These are phyloP conservation scores for Ladona fulva DNA, from an alignment of 1,140 invertebrate species.

Conservation along the genomic window DNA sequence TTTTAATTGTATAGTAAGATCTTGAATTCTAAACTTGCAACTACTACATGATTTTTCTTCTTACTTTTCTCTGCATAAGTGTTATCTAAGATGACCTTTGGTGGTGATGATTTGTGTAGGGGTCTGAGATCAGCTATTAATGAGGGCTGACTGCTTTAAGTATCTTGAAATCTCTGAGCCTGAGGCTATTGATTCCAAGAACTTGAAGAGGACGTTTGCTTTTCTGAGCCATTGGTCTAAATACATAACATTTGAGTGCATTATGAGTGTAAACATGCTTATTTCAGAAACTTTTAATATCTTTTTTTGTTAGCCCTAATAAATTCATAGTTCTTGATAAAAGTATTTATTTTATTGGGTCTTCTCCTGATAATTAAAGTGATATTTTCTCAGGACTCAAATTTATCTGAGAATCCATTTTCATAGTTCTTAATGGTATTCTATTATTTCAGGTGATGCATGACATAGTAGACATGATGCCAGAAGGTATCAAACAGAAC, in stretches of 20 bases:
- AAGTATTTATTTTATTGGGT: too few species aligned
- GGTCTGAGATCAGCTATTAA: neutral
- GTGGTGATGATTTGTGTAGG: neutral
- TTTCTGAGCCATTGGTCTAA: neutral
- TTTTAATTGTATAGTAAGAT: neutral
- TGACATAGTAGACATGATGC: conserved; percentile 99
- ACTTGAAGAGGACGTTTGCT: neutral
- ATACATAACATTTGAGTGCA: too few species aligned
- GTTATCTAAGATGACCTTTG: neutral
- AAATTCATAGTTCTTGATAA: too few species aligned
- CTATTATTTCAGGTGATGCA: too few species aligned
- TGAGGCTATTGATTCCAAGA: neutral
- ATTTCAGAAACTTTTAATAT: too few species aligned
- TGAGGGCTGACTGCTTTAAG: neutral
- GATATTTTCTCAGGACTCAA: too few species aligned
- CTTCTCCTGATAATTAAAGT: too few species aligned
- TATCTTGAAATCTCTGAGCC: neutral
- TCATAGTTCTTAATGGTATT: too few species aligned
- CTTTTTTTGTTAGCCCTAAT: too few species aligned
- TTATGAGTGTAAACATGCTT: too few species aligned
- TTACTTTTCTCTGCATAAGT: neutral
- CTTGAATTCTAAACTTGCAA: neutral
- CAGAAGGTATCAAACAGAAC: conserved; percentile 99
- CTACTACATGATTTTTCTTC: neutral
- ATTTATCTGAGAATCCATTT: too few species aligned